Conservation (phyloP, 2,113 vertebrate genomes). For the Apus apus region DNA sequence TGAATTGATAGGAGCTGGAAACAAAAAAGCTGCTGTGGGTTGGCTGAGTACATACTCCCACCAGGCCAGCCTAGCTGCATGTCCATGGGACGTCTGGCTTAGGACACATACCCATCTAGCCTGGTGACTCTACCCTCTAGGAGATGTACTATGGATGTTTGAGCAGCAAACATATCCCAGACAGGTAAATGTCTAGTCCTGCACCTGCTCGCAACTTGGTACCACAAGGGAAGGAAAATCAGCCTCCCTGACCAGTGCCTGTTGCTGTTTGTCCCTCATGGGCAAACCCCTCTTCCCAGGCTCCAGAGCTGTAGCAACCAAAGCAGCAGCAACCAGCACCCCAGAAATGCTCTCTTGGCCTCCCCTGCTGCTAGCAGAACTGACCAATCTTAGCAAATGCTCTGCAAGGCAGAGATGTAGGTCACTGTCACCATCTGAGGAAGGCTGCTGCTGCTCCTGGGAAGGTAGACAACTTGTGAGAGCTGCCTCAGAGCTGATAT, state of each 20-base stretch:
- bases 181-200: background rate
- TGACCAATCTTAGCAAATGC: fast-evolving
- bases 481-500: fast-evolving
- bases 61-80: background rate
- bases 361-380: background rate
- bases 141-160: background rate
- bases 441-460: background rate
- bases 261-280: background rate
- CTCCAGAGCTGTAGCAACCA: too few relatives aligned
- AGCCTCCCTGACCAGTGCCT: background rate
- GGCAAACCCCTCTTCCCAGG: too few relatives aligned
- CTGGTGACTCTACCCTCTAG: background rate
- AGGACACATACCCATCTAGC: background rate
- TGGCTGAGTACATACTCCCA: background rate
- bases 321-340: background rate
- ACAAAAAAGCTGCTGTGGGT: background rate
- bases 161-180: background rate
- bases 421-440: fast-evolving
- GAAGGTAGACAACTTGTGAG: background rate
- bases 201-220: background rate
- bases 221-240: background rate
- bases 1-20: background rate
- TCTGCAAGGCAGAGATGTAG: background rate
- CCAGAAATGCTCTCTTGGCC: background rate
- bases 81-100: fast-evolving